Percentiles rank a stretch among this genome's conserved stretches.
These are phyloP conservation scores for Cyprinodon tularosa DNA, from an alignment of 2,113 vertebrate genomes.

Conservation along the genomic window DNA sequence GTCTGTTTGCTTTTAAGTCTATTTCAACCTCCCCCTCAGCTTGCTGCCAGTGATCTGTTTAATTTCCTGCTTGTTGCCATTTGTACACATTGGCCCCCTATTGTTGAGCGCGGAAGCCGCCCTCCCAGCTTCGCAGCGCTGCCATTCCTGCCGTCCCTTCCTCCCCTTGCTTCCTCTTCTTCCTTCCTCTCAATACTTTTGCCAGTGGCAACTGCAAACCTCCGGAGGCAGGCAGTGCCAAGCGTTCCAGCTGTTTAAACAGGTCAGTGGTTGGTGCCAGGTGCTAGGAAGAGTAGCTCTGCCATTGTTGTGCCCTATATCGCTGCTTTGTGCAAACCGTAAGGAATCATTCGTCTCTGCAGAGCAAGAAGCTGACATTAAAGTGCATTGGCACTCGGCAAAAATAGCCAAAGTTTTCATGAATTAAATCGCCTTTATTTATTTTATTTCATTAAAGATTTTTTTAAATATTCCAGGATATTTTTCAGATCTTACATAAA, in stretches of 20 bases:
- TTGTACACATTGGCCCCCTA: constrained; percentile 52
- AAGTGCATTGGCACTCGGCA: constrained; percentile 24
- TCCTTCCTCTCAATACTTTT: constrained; percentile 57
- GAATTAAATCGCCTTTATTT: background rate
- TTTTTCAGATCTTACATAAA: background rate
- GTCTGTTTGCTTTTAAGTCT: constrained; percentile 47
- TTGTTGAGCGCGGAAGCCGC: constrained; percentile 34
- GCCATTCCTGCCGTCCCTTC: constrained; percentile 2
- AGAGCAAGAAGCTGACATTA: constrained; percentile 13
- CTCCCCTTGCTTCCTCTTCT: constrained; percentile 22
- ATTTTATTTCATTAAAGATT: too few species aligned
- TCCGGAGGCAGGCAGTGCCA: constrained; percentile 62
- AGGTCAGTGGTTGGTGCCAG: constrained; percentile 52
- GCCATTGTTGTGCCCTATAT: constrained; percentile 61
- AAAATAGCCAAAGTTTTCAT: constrained; percentile 11
- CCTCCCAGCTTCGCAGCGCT: constrained; percentile 2
- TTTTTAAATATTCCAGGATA: too few species aligned
- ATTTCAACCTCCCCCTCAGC: constrained; percentile 44
- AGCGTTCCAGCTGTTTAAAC: constrained; percentile 73
- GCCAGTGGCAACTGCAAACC: constrained; percentile 60
- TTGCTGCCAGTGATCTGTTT: constrained; percentile 61
- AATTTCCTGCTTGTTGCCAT: constrained; percentile 57
- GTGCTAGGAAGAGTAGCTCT: constrained; percentile 49
- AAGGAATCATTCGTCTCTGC: constrained; percentile 5
- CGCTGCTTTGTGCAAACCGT: constrained; percentile 25